These are phyloP conservation scores for Amphipoea oculea DNA, from an alignment of 2,888 invertebrate species.

Conservation along the genomic window DNA sequence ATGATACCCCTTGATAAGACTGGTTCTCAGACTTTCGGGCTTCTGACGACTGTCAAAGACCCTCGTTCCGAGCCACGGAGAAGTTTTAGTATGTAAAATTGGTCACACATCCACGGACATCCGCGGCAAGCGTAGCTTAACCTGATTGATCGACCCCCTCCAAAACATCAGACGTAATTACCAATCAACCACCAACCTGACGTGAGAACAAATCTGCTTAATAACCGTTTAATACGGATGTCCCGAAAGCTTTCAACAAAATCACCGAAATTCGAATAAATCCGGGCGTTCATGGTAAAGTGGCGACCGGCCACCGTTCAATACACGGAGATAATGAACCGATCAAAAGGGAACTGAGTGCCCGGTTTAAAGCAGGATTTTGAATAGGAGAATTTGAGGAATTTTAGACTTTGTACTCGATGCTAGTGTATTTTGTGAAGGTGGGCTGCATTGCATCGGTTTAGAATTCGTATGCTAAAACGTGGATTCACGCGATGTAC, in stretches of 20 bases:
- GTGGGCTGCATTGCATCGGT: background rate
- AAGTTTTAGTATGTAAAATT: background rate
- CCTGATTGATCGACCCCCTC: background rate
- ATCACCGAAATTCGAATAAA: constrained; percentile 36
- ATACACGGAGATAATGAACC: constrained; percentile 38
- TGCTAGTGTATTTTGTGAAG: constrained; percentile 3
- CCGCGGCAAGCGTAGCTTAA: too few relatives aligned
- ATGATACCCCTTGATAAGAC: too few relatives aligned
- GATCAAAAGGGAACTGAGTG: constrained; percentile 42
- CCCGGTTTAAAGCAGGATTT: constrained; percentile 24
- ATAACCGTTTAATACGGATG: constrained; percentile 28
- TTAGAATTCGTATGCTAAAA: background rate
- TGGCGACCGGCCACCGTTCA: constrained; percentile 21
- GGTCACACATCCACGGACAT: background rate
- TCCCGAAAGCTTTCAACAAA: constrained; percentile 46
- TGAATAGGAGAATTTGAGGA: constrained; percentile 22
- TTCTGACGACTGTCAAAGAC: background rate
- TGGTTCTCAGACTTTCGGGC: too few relatives aligned
- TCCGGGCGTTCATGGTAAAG: constrained; percentile 21
- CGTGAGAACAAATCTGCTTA: constrained; percentile 26
- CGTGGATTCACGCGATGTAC: background rate
- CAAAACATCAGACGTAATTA: constrained; percentile 14
- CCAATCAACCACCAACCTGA: constrained; percentile 7
- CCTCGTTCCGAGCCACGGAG: background rate
- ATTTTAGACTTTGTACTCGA: constrained; percentile 32